A percentile compares a stretch with the other conserved stretches of the same genome.
phyloP scores from a whole-genome alignment of 2,888 invertebrate genomes.

The Cephalotes varians region DNA sequence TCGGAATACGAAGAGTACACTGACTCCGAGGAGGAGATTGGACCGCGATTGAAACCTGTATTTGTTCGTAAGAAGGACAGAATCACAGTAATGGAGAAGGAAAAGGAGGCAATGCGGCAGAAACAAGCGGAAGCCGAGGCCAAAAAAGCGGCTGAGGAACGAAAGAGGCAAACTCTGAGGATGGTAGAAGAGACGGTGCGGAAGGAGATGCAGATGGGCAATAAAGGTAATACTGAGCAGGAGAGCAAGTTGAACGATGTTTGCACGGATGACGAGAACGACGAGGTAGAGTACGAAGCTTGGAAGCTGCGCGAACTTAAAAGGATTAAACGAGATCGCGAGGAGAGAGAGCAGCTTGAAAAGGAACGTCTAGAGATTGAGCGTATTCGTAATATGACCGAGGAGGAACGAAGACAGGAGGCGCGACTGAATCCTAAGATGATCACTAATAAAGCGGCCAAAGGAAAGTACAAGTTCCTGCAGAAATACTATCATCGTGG shows the following conservation, averaged over 20 bases:
- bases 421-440: conserved; percentile 95
- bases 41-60: conserved; percentile 96
- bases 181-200: conserved; percentile 96
- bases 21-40: conserved; percentile 96
- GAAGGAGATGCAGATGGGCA: conserved; percentile 90
- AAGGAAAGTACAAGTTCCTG: conserved; percentile 99
- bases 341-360: conserved; percentile 96
- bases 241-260: conserved; percentile 94
- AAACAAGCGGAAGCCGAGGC: conserved; percentile 94
- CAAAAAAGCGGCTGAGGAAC: conserved; percentile 94
- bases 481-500: conserved; percentile 99
- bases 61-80: conserved; percentile 97
- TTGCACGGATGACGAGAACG: conserved; percentile 97
- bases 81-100: conserved; percentile 97
- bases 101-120: conserved; percentile 94
- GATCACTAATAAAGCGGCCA: conserved; percentile 97
- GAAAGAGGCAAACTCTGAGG: conserved; percentile 94
- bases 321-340: conserved; percentile 97
- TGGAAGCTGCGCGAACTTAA: conserved; percentile 99
- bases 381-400: conserved; percentile 96
- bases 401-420: conserved; percentile 97
- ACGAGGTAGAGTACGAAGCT: conserved; percentile 98
- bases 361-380: conserved; percentile 96
- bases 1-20: conserved; percentile 95
- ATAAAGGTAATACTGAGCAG: conserved; percentile 88